Conservation (phyloP, 92 coral and sea anemone genomes). For the Epizoanthus ramosus region DNA sequence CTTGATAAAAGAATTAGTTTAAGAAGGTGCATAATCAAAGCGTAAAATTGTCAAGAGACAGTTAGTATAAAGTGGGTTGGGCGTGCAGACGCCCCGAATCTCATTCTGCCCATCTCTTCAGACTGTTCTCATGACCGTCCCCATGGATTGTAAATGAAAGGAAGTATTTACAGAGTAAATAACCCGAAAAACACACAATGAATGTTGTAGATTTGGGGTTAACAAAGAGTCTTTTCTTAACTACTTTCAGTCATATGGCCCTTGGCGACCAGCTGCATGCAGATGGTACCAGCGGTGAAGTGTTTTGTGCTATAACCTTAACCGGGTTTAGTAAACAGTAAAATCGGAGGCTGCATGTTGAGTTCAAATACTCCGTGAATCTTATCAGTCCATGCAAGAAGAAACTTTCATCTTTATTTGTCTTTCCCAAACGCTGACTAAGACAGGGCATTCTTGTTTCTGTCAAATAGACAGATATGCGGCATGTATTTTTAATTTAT, state of each 20-base stretch:
- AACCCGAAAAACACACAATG: background rate
- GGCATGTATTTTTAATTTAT: too few relatives aligned
- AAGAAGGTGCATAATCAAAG: background rate
- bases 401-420: background rate
- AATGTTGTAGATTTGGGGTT: background rate
- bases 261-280: constrained; percentile 15
- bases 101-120: background rate
- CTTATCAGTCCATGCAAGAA: background rate
- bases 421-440: background rate
- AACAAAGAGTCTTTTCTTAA: background rate
- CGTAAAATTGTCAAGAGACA: constrained; percentile 3
- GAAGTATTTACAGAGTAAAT: constrained; percentile 4
- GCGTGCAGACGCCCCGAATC: background rate
- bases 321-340: constrained; percentile 17
- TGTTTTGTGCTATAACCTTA: background rate
- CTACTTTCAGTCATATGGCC: constrained; percentile 1
- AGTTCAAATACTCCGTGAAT: background rate
- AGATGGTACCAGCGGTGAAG: background rate
- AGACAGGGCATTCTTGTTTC: too few relatives aligned
- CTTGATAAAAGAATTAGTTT: constrained; percentile 17
- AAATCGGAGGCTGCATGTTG: constrained; percentile 10
- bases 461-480: too few relatives aligned
- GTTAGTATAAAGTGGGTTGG: background rate
- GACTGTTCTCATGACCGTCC: background rate
- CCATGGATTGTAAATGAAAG: background rate